A percentile compares a stretch with the other conserved stretches of the same genome.
phyloP scores from a whole-genome alignment of 1,140 invertebrate genomes.

The Drosophila azteca region DNA sequence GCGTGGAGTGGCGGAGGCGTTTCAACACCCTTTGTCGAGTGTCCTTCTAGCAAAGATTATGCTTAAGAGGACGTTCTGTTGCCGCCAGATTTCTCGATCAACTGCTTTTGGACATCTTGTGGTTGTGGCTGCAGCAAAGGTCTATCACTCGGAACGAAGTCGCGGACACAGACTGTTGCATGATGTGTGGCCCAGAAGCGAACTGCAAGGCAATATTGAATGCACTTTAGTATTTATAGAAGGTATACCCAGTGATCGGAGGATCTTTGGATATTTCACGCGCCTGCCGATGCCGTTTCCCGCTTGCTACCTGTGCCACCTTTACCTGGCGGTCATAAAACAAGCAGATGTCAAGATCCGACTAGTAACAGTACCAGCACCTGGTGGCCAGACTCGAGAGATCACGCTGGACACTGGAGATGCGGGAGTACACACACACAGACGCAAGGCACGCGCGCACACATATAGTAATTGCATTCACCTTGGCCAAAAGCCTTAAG shows the following conservation, averaged over 20 bases:
- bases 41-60: conserved; percentile 10
- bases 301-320: conserved; percentile 33
- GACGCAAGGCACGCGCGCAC: conserved; percentile 7
- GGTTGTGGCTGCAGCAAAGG: conserved; percentile 17
- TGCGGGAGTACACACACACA: conserved; percentile 11
- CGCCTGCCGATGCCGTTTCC: conserved; percentile 17
- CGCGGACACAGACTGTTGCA: conserved; percentile 26
- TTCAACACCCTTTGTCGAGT: conserved; percentile 13
- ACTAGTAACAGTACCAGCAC: not conserved
- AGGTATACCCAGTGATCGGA: conserved; percentile 4
- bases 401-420: not conserved
- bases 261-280: not conserved
- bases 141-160: conserved; percentile 41
- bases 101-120: conserved; percentile 68
- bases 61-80: conserved; percentile 27
- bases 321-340: conserved; percentile 51
- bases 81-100: conserved; percentile 47
- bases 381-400: no score
- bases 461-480: conserved; percentile 60
- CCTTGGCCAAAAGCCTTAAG: conserved; percentile 54
- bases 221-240: conserved; percentile 48
- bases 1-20: conserved; percentile 24
- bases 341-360: conserved; percentile 21
- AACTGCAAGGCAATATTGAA: conserved; percentile 59
- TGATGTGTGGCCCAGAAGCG: conserved; percentile 51